phyloP scores from a whole-genome alignment of 2,113 vertebrate genomes.

The Thermophis baileyi region DNA sequence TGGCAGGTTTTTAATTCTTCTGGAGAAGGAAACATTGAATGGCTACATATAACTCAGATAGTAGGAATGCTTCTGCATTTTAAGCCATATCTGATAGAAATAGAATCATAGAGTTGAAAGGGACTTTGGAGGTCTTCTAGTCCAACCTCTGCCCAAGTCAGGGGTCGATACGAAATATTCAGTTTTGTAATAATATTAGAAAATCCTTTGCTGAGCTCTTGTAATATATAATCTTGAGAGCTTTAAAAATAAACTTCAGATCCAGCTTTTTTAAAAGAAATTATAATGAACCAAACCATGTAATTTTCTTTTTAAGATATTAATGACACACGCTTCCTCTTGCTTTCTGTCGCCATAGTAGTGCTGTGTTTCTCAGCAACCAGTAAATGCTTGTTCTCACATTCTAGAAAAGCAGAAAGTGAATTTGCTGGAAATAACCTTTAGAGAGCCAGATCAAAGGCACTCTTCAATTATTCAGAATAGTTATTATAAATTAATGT shows the following conservation, averaged over 20 bases:
- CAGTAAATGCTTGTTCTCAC: slow-evolving; percentile 14
- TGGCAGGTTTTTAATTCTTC: neutral
- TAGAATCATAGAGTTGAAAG: neutral
- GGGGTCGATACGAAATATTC: neutral
- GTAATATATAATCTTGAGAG: neutral
- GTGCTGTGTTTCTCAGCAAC: slow-evolving; percentile 51
- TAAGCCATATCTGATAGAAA: neutral
- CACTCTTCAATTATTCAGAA: slow-evolving; percentile 70
- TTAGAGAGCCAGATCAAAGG: slow-evolving; percentile 63
- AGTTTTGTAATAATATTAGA: neutral
- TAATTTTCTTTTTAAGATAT: slow-evolving; percentile 19
- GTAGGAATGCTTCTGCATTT: neutral
- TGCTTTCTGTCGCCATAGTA: slow-evolving; percentile 48
- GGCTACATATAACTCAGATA: neutral
- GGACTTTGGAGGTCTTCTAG: neutral
- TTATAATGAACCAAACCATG: neutral
- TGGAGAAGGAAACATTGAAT: neutral
- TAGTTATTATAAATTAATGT: slow-evolving; percentile 72
- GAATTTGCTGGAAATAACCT: slow-evolving; percentile 30
- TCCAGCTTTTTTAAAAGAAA: neutral
- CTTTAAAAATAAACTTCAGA: neutral
- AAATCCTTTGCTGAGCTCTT: neutral
- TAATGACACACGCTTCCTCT: slow-evolving; percentile 15
- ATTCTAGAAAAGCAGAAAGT: slow-evolving; percentile 35
- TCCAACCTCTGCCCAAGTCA: neutral